Conservation (phyloP, 2,888 invertebrate species). For the Drosophila cognata region DNA sequence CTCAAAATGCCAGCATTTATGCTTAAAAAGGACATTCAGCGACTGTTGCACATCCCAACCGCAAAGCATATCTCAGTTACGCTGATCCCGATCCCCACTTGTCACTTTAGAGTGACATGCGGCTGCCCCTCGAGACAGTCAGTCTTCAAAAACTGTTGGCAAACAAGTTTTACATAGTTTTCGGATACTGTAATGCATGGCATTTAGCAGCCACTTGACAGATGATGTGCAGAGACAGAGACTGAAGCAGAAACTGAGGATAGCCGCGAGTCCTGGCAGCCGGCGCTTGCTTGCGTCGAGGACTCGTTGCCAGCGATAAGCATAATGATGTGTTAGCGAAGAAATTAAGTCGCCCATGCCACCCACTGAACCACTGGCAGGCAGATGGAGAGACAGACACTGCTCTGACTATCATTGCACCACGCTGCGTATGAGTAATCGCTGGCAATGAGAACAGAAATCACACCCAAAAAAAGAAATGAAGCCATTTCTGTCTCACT, state of each 20-base stretch:
- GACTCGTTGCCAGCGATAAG: constrained; percentile 30
- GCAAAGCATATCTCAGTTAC: constrained; percentile 10
- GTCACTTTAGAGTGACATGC: constrained; percentile 6
- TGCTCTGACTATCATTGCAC: constrained; percentile 24
- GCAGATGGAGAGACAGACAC: constrained; percentile 10
- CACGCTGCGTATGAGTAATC: constrained; percentile 69
- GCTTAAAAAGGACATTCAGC: constrained; percentile 3
- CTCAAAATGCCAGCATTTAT: constrained; percentile 3
- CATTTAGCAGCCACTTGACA: constrained; percentile 64
- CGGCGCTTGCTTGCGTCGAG: constrained; percentile 54
- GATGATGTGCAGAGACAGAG: constrained; percentile 18
- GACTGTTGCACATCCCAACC: not conserved
- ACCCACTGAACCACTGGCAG: constrained; percentile 4
- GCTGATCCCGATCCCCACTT: not conserved
- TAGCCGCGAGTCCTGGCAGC: constrained; percentile 8
- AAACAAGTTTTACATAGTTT: constrained; percentile 53
- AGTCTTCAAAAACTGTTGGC: constrained; percentile 30
- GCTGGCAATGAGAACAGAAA: constrained; percentile 38
- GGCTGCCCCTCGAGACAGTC: constrained; percentile 9
- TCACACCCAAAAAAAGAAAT: constrained; percentile 46
- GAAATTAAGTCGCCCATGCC: constrained; percentile 27
- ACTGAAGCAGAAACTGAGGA: constrained; percentile 10
- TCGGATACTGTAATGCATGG: constrained; percentile 34
- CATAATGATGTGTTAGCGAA: constrained; percentile 69
- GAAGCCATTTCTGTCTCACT: constrained; percentile 57